phyloP scores from a whole-genome alignment of 2,888 invertebrate genomes.

The Lasioglossum vierecki region DNA sequence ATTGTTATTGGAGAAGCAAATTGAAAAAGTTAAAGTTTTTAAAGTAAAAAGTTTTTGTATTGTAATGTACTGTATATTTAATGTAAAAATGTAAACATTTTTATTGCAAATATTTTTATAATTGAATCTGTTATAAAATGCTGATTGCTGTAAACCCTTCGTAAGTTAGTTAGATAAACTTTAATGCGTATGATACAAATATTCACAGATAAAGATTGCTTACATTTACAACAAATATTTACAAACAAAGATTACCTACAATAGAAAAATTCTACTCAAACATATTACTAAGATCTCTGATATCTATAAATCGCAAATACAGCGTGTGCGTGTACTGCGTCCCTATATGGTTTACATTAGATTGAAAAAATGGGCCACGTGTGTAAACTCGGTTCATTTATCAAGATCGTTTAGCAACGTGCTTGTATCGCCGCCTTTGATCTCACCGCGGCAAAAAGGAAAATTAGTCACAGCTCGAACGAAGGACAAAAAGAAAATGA shows the following conservation, averaged over 20 bases:
- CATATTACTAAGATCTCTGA: background rate
- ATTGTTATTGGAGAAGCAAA: background rate
- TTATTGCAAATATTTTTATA: background rate
- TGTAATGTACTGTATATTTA: too few species aligned
- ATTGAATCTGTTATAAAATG: background rate
- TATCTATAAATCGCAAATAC: constrained; percentile 4
- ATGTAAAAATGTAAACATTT: background rate
- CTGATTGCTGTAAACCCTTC: background rate
- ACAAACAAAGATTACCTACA: too few species aligned
- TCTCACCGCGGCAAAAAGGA: constrained; percentile 1
- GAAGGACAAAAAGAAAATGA: background rate
- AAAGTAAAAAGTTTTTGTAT: background rate
- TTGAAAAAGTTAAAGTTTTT: background rate
- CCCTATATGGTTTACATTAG: background rate
- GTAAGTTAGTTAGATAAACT: background rate
- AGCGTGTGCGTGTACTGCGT: background rate
- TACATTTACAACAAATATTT: background rate
- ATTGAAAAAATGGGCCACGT: background rate
- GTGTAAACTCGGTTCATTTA: constrained; percentile 17
- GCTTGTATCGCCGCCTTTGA: constrained; percentile 6
- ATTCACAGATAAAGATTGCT: background rate
- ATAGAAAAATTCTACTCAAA: background rate
- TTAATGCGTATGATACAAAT: background rate
- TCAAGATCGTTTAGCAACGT: constrained; percentile 28
- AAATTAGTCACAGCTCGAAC: background rate